phyloP scores from a whole-genome alignment of 92 coral and sea anemone genomes.

The Nematostella vectensis region DNA sequence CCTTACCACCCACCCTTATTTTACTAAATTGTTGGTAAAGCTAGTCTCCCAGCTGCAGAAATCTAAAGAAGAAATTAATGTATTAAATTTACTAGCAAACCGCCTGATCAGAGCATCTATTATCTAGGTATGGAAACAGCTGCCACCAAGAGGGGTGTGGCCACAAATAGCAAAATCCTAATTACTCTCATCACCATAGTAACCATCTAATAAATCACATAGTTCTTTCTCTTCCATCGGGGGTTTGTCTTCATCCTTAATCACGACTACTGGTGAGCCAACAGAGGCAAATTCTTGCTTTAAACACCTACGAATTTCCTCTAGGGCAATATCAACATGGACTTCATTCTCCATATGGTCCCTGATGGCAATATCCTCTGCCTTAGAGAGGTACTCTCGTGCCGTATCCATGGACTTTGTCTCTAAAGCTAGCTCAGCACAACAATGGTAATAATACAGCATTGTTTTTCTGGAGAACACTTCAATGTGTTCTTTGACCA shows the following conservation, averaged over 20 bases:
- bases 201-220: constrained; percentile 26
- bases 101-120: too few relatives aligned
- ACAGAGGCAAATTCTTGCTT: constrained; percentile 2
- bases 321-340: constrained; percentile 31
- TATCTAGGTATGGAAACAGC: too few relatives aligned
- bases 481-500: constrained; percentile 25
- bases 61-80: too few relatives aligned
- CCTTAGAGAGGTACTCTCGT: constrained; percentile 29
- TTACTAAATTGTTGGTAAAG: too few relatives aligned
- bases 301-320: constrained; percentile 17
- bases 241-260: constrained; percentile 2
- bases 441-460: constrained; percentile 49
- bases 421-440: constrained; percentile 39
- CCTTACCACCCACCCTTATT: too few relatives aligned
- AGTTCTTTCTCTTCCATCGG: neutral
- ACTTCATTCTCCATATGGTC: constrained; percentile 35
- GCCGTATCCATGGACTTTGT: constrained; percentile 44
- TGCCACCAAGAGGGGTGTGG: too few relatives aligned
- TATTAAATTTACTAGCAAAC: too few relatives aligned
- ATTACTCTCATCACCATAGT: constrained; percentile 48
- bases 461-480: constrained; percentile 48
- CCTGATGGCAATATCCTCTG: constrained; percentile 32
- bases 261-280: constrained; percentile 1
- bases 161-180: too few relatives aligned
- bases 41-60: too few relatives aligned